Evolutionary conservation across 2,797 vertebrate species (phyloP), one percentile per base, ranked within the genome.

Genomic region (Sebastes elongatus): DNA sequence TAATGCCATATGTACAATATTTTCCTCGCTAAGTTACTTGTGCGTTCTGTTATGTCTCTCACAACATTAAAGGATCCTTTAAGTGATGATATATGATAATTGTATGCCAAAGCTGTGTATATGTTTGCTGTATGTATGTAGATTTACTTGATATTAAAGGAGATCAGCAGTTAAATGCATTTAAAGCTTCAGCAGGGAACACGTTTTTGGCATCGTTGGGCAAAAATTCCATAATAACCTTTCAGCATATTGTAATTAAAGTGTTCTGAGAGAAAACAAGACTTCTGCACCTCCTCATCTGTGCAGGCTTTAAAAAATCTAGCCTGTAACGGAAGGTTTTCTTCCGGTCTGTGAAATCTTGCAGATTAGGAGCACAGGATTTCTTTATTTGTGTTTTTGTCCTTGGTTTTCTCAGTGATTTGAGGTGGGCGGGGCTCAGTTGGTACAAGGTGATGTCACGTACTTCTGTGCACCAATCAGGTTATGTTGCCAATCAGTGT

Each of bases 41-140:
- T 82, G 62, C 18, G 23, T 81, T 73, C 16, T 8, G 16, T 60
- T 18, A 35, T 5, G 56, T 42, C 61, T 59, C 46, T 76, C 32
- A 61, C 23, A 32, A 82, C 65, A 81, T 89, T 76, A 86, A 81
- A 90, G 73, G 59, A 66, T 32, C n/a, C 35, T 69, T 73, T 13
- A 60, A 77, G 61, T 49, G 4, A n/a, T 55, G 3, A 6, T 28
- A 71, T 42, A 42, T 16, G 74, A 61, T 71, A 76, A 78, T 79
- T 49, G 23, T 18, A 30, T 57, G 2, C 18, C 22, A 62, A 61
- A 8, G 22, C 33, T 73, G 33, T 49, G 14, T 62, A 5, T 67
- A 27, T 25, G 33, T 61, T 38, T 33, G 20, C 28, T 30, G 11
- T n/a, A 10, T 70, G 27, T 25, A 18, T 33, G n/a, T 46, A 22